Conservation (phyloP, 2,113 vertebrate species). For the Thymallus thymallus region DNA sequence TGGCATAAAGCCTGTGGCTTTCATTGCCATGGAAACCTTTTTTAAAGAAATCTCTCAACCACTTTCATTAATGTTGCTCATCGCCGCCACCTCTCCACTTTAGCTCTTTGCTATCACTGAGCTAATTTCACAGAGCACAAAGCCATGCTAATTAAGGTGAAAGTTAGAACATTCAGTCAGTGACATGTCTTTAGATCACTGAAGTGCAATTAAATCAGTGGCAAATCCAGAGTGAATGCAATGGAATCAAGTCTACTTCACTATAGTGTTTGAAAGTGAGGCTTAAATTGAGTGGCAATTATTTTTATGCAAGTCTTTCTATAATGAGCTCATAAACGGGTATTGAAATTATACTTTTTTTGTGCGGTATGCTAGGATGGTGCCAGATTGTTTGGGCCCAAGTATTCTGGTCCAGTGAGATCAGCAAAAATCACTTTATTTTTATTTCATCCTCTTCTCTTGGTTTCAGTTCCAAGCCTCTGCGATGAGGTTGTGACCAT, state of each 20-base stretch:
- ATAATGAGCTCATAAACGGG: slow-evolving; percentile 5
- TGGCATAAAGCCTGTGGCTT: background rate
- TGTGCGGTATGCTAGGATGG: background rate
- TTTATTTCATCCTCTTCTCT: background rate
- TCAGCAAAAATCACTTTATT: background rate
- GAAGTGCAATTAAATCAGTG: slow-evolving; percentile 38
- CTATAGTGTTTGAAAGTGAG: slow-evolving; percentile 12
- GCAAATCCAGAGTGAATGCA: slow-evolving; percentile 19
- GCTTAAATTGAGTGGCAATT: slow-evolving; percentile 29
- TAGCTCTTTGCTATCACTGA: background rate
- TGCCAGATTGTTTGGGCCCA: background rate
- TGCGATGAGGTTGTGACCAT: background rate
- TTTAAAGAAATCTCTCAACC: background rate
- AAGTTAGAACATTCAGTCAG: slow-evolving; percentile 18
- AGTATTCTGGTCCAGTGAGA: background rate
- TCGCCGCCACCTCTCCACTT: background rate
- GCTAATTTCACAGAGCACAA: slow-evolving; percentile 1
- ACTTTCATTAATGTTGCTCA: background rate
- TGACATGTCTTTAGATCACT: slow-evolving; percentile 27
- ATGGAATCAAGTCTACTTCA: slow-evolving; percentile 19
- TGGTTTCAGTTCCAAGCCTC: background rate
- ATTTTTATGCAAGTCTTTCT: slow-evolving; percentile 14
- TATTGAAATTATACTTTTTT: background rate
- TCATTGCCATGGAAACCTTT: background rate
- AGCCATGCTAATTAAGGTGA: slow-evolving; percentile 42